phyloP scores from a whole-genome alignment of 2,888 invertebrate genomes.

The Chymomyza amoena region DNA sequence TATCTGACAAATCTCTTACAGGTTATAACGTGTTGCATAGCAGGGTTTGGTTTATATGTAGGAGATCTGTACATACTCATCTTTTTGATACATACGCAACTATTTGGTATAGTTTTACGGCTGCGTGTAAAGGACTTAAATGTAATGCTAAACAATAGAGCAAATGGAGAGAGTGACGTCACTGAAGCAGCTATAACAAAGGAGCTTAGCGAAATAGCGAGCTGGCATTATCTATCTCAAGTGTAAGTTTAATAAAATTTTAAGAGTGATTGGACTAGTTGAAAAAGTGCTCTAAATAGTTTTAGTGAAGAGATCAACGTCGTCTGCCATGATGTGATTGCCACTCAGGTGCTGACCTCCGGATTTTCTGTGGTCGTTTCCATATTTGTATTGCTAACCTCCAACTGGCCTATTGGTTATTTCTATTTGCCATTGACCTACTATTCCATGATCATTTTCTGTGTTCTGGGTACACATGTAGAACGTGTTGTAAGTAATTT shows the following conservation, averaged over 20 bases:
- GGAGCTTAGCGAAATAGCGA: conserved; percentile 24
- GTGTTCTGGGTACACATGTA: conserved; percentile 34
- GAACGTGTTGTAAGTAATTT: conserved; percentile 22
- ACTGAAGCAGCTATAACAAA: background rate
- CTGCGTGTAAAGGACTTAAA: conserved; percentile 36
- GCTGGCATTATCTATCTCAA: conserved; percentile 43
- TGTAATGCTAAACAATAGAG: background rate
- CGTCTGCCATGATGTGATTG: conserved; percentile 1
- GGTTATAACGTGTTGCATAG: conserved; percentile 20
- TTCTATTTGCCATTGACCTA: conserved; percentile 18
- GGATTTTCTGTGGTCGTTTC: conserved; percentile 11
- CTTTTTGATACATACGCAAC: conserved; percentile 25
- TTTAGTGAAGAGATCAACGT: background rate
- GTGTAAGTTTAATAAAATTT: conserved; percentile 17
- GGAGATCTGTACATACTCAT: conserved; percentile 39
- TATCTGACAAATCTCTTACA: conserved; percentile 31
- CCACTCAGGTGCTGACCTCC: conserved; percentile 30
- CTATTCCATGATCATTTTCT: conserved; percentile 30
- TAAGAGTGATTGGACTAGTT: too few species aligned
- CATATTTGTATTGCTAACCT: conserved; percentile 28
- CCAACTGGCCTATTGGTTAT: conserved; percentile 33
- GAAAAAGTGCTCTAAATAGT: background rate
- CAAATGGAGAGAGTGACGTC: background rate
- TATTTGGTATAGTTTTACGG: conserved; percentile 35
- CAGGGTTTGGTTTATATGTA: conserved; percentile 38